A percentile compares a stretch with the other conserved stretches of the same genome.
Evolutionary conservation across 2,797 vertebrate genomes (phyloP).

Genomic region (Pangasius mekongensis): DNA sequence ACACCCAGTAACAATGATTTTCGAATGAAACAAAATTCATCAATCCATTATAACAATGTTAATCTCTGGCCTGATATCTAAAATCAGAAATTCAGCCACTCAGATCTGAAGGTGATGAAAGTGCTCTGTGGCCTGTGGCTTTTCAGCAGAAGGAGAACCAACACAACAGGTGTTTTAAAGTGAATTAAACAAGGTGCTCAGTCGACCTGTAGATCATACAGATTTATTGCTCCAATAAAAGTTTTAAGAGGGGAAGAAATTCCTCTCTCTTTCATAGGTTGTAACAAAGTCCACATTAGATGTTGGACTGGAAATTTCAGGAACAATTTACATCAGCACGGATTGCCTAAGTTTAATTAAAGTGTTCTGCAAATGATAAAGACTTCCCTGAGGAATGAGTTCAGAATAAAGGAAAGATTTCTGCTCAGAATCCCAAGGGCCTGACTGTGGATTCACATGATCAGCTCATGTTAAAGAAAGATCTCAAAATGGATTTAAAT

Average conservation of each 20-base stretch:
- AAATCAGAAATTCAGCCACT: background rate
- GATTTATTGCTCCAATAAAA: conserved; percentile 71
- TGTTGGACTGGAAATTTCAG: conserved; percentile 47
- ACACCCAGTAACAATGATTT: conserved; percentile 11
- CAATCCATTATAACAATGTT: background rate
- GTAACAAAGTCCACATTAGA: conserved; percentile 65
- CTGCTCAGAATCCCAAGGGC: conserved; percentile 51
- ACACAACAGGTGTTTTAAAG: conserved; percentile 29
- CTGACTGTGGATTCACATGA: conserved; percentile 45
- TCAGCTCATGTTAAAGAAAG: conserved; percentile 69
- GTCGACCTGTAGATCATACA: conserved; percentile 53
- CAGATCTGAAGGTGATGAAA: background rate
- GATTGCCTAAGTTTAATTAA: conserved; percentile 65
- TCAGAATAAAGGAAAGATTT: conserved; percentile 57
- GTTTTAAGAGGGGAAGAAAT: conserved; percentile 34
- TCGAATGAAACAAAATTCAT: background rate
- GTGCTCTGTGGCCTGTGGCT: conserved; percentile 3
- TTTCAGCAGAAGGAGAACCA: conserved; percentile 26
- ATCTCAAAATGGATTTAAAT: conserved; percentile 21
- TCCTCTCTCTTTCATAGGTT: background rate
- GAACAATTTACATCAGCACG: conserved; percentile 57
- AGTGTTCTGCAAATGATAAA: conserved; percentile 52
- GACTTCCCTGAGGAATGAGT: conserved; percentile 38
- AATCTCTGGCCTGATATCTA: background rate
- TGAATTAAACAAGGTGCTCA: conserved; percentile 63